Percentiles rank a stretch among this genome's conserved stretches.
Conservation (phyloP, 2,113 vertebrate species). For the Carollia perspicillata region DNA sequence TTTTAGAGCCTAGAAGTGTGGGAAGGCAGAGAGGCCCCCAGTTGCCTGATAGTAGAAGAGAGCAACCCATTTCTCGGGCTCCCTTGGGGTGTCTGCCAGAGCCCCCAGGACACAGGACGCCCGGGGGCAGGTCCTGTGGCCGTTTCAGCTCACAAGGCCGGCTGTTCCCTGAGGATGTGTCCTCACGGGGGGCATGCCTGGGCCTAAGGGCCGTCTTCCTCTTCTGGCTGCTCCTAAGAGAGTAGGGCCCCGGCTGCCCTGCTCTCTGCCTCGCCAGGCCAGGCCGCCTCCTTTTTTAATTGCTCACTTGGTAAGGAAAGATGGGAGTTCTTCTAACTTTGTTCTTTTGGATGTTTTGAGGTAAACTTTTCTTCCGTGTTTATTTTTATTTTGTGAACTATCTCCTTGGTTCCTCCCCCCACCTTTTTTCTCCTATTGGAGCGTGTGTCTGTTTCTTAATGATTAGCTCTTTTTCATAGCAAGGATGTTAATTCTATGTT, state of each 20-base stretch:
- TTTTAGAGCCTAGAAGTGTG: not conserved
- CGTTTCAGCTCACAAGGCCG: accelerated
- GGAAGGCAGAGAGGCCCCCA: not conserved
- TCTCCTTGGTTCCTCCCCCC: not conserved
- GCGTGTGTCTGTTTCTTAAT: not conserved
- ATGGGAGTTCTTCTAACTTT: not conserved
- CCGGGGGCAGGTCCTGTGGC: not conserved
- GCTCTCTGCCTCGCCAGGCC: not conserved
- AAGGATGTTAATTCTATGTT: not conserved
- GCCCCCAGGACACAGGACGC: no score
- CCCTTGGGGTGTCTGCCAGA: not conserved
- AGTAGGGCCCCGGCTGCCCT: not conserved
- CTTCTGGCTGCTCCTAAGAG: not conserved
- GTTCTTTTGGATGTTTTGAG: not conserved
- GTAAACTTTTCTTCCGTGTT: not conserved
- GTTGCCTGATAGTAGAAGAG: not conserved
- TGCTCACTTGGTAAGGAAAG: not conserved
- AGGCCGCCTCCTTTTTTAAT: not conserved
- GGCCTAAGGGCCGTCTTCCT: not conserved
- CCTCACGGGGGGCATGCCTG: no score
- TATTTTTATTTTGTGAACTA: not conserved
- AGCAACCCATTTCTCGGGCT: no score
- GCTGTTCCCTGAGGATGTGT: not conserved
- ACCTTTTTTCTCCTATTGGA: not conserved
- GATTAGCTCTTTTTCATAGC: not conserved